A percentile compares a stretch with the other conserved stretches of the same genome.
Evolutionary conservation across 1,140 invertebrate genomes (phyloP).

Genomic region (Akabosia matsudoensis): DNA sequence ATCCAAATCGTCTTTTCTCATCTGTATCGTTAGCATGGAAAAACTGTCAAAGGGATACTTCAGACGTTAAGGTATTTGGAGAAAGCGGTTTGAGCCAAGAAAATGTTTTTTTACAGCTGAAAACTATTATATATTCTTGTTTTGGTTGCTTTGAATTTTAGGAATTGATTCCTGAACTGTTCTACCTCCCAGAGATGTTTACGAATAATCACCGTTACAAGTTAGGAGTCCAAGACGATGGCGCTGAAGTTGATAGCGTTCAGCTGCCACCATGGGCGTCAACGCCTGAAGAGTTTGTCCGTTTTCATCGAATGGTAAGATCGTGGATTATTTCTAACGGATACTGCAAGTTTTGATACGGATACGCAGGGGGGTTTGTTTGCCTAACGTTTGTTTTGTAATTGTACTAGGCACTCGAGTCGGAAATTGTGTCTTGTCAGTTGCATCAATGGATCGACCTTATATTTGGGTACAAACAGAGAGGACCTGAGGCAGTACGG

Average conservation of each 20-base stretch:
- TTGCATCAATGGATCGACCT: slow-evolving; percentile 99
- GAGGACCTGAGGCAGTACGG: slow-evolving; percentile 92
- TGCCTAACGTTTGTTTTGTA: slow-evolving; percentile 37
- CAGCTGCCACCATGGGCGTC: slow-evolving; percentile 94
- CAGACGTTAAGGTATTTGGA: slow-evolving; percentile 89
- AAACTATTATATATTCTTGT: slow-evolving; percentile 12
- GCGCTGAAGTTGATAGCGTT: slow-evolving; percentile 78
- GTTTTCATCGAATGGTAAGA: slow-evolving; percentile 89
- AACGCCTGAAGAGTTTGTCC: slow-evolving; percentile 93
- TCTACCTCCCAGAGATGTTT: slow-evolving; percentile 99
- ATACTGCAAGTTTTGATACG: too few species aligned
- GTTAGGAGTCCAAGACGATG: slow-evolving; percentile 82
- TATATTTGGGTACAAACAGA: slow-evolving; percentile 99
- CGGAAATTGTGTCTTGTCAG: slow-evolving; percentile 98
- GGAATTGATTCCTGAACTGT: slow-evolving; percentile 98
- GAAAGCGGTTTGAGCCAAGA: not conserved
- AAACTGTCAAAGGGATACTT: slow-evolving; percentile 96
- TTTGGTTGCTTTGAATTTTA: slow-evolving; percentile 50
- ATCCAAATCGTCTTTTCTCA: slow-evolving; percentile 93
- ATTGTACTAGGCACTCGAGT: slow-evolving; percentile 79
- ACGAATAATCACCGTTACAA: slow-evolving; percentile 84
- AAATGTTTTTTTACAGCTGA: not conserved
- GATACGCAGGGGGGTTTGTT: too few species aligned
- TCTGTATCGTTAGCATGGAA: slow-evolving; percentile 94
- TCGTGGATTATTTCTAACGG: not conserved